Evolutionary conservation across 2,113 vertebrate genomes (phyloP), one percentile per base, ranked within the genome.

Genomic region (Nycticebus coucang): DNA sequence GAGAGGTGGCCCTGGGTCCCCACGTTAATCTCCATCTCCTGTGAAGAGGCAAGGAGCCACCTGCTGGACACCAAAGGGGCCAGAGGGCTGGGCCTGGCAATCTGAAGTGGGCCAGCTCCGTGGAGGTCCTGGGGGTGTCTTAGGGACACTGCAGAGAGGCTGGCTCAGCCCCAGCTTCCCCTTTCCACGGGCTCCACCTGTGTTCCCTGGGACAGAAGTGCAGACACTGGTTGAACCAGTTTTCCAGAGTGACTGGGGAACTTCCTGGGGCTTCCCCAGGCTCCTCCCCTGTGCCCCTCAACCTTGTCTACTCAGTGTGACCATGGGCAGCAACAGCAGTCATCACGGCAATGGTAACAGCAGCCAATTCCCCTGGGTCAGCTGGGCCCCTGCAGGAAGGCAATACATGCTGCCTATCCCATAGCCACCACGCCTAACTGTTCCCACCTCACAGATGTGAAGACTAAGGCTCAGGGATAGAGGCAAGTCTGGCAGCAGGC

Each of bases 141-240:
- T n/a, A 0, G 28, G 53, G 74, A 62, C 57, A n/a, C 50, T 0
- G 1, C 77, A 33, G 45, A 80, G 26, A 80, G 33, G 80, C 53
- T 0, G 0, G 14, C 28, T 0, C 2, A 84, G 41, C 60, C 86
- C 24, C 7, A 1, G 69, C 13, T n/a, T 55, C 80, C 26, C 59
- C 21, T 71, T 41, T 35, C 37, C 41, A 26, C 12, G 4, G 55
- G 18, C 64, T 50, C 74, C 28, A 2, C 91, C n/a, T 45, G 50
- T 28, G 72, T 0, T 26, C n/a, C 30, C 57, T 11, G 79, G 30
- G 41, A 53, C 21, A 87, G 35, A 18, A 4, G 30, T 0, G 0
- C 41, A 33, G 50, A 69, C 62, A 72, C 96, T 5, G 87, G 95
- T 30, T 19, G 45, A 85, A 94, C 97, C 93, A 78, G 96, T 96